A percentile compares a stretch with the other conserved stretches of the same genome.
Evolutionary conservation across 2,888 invertebrate genomes (phyloP).

Genomic region (Conistra vaccinii): DNA sequence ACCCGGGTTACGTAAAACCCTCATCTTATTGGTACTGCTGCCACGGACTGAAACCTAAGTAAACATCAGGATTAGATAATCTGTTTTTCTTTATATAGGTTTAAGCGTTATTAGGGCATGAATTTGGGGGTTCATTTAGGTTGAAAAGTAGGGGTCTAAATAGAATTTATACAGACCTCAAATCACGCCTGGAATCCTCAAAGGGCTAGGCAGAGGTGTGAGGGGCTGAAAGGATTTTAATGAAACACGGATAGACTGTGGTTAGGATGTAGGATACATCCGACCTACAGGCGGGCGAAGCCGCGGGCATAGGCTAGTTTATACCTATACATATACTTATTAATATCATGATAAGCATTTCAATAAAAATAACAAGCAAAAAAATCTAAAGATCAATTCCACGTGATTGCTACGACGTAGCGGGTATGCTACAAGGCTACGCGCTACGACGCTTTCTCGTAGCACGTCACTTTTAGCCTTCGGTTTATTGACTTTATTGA

Average conservation of each 20-base stretch:
- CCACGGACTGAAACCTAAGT: constrained; percentile 31
- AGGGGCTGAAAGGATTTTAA: no score
- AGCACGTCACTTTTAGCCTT: not conserved
- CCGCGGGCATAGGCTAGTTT: not conserved
- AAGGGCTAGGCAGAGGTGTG: not conserved
- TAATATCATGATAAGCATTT: no score
- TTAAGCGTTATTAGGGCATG: constrained; percentile 22
- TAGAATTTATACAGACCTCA: not conserved
- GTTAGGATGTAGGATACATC: no score
- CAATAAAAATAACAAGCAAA: no score
- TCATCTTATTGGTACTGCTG: constrained; percentile 34
- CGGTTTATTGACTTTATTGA: not conserved
- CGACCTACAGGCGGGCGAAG: no score
- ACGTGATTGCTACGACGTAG: constrained; percentile 38
- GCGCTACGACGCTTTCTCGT: constrained; percentile 26
- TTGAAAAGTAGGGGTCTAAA: constrained; percentile 15
- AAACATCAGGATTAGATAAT: constrained; percentile 50
- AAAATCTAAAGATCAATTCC: no score
- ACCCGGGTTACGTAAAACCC: constrained; percentile 24
- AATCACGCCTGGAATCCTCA: not conserved
- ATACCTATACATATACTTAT: not conserved
- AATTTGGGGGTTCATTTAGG: constrained; percentile 17
- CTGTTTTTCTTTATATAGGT: constrained; percentile 27
- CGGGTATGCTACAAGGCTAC: constrained; percentile 5
- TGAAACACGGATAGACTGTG: no score